These are phyloP conservation scores for Oryzias sinensis DNA, from an alignment of 2,797 vertebrate genomes.

Conservation along the genomic window DNA sequence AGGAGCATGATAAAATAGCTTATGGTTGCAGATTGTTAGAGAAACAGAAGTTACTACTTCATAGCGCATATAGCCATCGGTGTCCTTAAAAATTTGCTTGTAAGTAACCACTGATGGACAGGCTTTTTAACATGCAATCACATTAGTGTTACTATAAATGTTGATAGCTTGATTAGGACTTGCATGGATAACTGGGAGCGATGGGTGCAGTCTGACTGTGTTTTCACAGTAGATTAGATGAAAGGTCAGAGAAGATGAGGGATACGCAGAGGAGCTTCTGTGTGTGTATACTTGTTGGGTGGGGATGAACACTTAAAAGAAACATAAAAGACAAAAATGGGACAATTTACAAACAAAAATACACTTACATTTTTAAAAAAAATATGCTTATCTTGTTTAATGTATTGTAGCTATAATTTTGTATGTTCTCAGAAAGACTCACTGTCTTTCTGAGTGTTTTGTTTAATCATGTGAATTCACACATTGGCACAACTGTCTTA, in stretches of 20 bases:
- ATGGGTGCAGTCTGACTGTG: conserved; percentile 38
- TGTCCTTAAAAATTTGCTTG: conserved; percentile 22
- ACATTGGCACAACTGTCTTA: conserved; percentile 40
- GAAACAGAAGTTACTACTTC: conserved; percentile 5
- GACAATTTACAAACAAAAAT: background rate
- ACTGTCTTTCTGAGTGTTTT: conserved; percentile 52
- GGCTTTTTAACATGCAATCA: conserved; percentile 36
- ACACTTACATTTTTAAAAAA: conserved; percentile 2
- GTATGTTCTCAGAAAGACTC: conserved; percentile 51
- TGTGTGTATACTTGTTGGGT: background rate
- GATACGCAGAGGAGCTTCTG: background rate
- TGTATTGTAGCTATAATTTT: conserved; percentile 4
- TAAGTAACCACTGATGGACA: conserved; percentile 41
- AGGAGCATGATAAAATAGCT: background rate
- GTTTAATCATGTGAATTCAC: conserved; percentile 43
- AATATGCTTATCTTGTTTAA: background rate
- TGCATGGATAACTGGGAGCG: conserved; percentile 48
- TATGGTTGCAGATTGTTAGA: conserved; percentile 5
- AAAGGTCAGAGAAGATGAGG: conserved; percentile 67
- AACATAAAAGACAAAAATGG: background rate
- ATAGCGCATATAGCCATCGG: conserved; percentile 3
- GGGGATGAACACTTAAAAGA: too few relatives aligned
- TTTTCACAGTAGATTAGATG: conserved; percentile 62
- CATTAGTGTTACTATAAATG: conserved; percentile 51
- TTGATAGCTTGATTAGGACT: conserved; percentile 61